A percentile compares a stretch with the other conserved stretches of the same genome.
phyloP scores from a whole-genome alignment of 2,888 invertebrate species.

The Halocaridina rubra region DNA sequence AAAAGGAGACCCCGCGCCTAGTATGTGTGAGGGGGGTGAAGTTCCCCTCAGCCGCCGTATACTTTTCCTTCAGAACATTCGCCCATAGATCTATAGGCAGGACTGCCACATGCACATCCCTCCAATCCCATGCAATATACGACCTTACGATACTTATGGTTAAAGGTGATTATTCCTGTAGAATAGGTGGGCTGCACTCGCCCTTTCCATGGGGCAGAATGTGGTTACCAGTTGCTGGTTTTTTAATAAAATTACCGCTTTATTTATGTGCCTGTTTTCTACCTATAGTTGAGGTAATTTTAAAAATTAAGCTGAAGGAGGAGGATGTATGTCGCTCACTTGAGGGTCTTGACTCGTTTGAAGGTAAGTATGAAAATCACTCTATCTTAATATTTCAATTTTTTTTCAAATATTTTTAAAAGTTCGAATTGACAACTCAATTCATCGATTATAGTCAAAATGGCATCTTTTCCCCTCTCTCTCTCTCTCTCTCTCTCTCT shows the following conservation, averaged over 20 bases:
- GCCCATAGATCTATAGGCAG: not conserved
- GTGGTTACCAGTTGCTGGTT: conserved; percentile 43
- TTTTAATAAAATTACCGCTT: not conserved
- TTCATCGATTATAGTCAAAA: conserved; percentile 50
- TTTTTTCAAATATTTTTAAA: conserved; percentile 15
- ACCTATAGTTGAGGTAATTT: too few relatives aligned
- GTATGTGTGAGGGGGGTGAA: not conserved
- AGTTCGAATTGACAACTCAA: conserved; percentile 6
- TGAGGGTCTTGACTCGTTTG: not conserved
- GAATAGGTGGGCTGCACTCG: not conserved
- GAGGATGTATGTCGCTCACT: not conserved
- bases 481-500: conserved; percentile 27
- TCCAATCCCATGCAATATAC: not conserved
- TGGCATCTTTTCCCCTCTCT: conserved; percentile 10
- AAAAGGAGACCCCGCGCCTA: too few relatives aligned
- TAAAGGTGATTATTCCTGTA: conserved; percentile 20
- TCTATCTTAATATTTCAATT: too few relatives aligned
- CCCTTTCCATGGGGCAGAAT: not conserved
- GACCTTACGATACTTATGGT: not conserved
- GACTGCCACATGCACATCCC: not conserved
- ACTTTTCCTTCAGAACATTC: not conserved
- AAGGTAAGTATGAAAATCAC: not conserved
- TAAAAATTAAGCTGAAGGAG: not conserved
- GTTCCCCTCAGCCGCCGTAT: conserved; percentile 12
- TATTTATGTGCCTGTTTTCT: too few relatives aligned